Conservation (phyloP, 1,140 invertebrate species). For the Sitodiplosis mosellana region DNA sequence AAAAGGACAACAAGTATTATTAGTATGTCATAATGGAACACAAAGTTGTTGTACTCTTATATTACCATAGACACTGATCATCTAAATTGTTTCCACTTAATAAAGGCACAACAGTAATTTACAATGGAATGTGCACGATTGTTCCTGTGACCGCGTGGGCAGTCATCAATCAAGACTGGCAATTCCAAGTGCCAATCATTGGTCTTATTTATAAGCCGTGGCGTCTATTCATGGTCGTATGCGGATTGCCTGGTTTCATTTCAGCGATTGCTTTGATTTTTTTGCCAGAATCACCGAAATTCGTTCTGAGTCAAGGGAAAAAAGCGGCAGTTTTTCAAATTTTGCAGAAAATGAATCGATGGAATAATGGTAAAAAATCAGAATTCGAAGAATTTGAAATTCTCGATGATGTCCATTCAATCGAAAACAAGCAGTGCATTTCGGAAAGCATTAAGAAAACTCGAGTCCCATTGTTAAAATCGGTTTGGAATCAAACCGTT, state of each 20-base stretch:
- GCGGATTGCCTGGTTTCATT: conserved; percentile 38
- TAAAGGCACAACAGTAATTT: too few relatives aligned
- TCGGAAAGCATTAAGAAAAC: background rate
- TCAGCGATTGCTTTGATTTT: conserved; percentile 34
- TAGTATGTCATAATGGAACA: too few relatives aligned
- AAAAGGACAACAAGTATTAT: too few relatives aligned
- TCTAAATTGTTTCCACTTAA: too few relatives aligned
- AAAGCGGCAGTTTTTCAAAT: conserved; percentile 32
- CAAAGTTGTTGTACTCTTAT: conserved; percentile 8
- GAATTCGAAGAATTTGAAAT: background rate
- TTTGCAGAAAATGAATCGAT: conserved; percentile 14
- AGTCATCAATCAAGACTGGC: conserved; percentile 36
- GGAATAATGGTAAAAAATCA: conserved; percentile 27
- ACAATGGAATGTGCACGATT: too few relatives aligned
- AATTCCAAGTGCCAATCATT: conserved; percentile 13
- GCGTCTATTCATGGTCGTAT: conserved; percentile 44
- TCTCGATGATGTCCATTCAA: background rate
- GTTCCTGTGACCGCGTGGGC: conserved; percentile 42
- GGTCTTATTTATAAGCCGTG: conserved; percentile 32
- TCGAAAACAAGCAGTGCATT: background rate
- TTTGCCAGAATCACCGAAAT: conserved; percentile 56
- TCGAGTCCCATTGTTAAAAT: conserved; percentile 5
- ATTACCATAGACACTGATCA: too few relatives aligned
- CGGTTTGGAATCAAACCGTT: conserved; percentile 27
- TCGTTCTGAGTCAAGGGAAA: conserved; percentile 33